phyloP scores from a whole-genome alignment of 2,797 vertebrate species.

The Gallinago stenura region DNA sequence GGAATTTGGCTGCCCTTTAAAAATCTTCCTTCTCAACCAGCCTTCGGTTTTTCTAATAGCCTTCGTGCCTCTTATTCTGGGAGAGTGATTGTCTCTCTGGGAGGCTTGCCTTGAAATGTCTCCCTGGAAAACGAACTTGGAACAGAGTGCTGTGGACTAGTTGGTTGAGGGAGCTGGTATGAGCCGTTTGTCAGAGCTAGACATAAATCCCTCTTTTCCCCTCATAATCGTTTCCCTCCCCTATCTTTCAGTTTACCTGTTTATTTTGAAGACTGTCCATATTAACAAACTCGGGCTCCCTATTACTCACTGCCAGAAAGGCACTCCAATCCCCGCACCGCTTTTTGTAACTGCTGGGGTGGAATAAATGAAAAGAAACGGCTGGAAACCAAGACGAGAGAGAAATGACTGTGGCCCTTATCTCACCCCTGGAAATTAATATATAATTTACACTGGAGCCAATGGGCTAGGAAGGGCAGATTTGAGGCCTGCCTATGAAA shows the following conservation, averaged over 20 bases:
- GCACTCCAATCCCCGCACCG: background rate
- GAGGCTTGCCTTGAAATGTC: constrained; percentile 43
- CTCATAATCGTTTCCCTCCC: background rate
- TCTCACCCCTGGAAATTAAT: constrained; percentile 38
- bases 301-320: constrained; percentile 7
- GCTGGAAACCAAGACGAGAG: constrained; percentile 12
- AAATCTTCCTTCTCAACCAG: constrained; percentile 22
- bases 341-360: constrained; percentile 43
- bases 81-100: constrained; percentile 18
- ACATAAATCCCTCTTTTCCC: constrained; percentile 8
- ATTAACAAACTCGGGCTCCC: constrained; percentile 2
- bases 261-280: constrained; percentile 32
- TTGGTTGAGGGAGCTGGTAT: background rate
- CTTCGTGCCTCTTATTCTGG: background rate
- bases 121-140: constrained; percentile 20
- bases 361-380: constrained; percentile 64
- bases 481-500: background rate
- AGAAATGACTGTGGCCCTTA: constrained; percentile 45
- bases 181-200: constrained; percentile 16
- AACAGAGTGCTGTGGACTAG: background rate
- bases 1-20: constrained; percentile 17
- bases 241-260: constrained; percentile 48
- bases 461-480: background rate
- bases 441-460: constrained; percentile 30
- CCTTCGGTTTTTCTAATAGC: constrained; percentile 36